These are phyloP conservation scores for Clarias pachynema DNA, from an alignment of 2,797 vertebrate genomes.

Conservation along the genomic window DNA sequence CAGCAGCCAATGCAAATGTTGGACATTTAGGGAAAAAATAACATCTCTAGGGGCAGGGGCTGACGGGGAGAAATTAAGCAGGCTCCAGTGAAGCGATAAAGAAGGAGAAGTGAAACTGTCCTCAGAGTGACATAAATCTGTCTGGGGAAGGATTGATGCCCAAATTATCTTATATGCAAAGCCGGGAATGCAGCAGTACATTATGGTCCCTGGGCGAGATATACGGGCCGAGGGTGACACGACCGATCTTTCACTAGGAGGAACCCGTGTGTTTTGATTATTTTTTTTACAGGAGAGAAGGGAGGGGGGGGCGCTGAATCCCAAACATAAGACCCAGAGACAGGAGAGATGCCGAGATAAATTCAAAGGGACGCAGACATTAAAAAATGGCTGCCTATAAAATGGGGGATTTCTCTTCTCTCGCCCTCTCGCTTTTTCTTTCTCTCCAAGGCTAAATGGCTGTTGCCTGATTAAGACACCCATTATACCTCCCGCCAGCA, in stretches of 20 bases:
- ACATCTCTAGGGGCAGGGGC: slow-evolving; percentile 94
- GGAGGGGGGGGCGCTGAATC: slow-evolving; percentile 76
- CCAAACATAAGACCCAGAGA: slow-evolving; percentile 88
- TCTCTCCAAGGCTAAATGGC: slow-evolving; percentile 82
- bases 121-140: slow-evolving; percentile 99
- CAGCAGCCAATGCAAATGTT: slow-evolving; percentile 91
- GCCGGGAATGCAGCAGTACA: slow-evolving; percentile 96
- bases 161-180: slow-evolving; percentile 99
- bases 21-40: slow-evolving; percentile 96
- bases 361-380: slow-evolving; percentile 93
- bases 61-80: slow-evolving; percentile 99
- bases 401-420: slow-evolving; percentile 85
- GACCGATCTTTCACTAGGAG: slow-evolving; percentile 92
- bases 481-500: slow-evolving; percentile 90
- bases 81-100: slow-evolving; percentile 99
- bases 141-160: slow-evolving; percentile 95
- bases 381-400: slow-evolving; percentile 89
- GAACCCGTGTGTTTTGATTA: slow-evolving; percentile 91
- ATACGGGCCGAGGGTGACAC: slow-evolving; percentile 90
- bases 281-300: slow-evolving; percentile 79
- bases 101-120: slow-evolving; percentile 99
- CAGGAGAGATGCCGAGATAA: slow-evolving; percentile 88
- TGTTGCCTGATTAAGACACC: slow-evolving; percentile 93
- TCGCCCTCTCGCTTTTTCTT: slow-evolving; percentile 50
- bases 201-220: slow-evolving; percentile 89